Conservation (phyloP, 2,797 vertebrate genomes). For the Discoglossus pictus region DNA sequence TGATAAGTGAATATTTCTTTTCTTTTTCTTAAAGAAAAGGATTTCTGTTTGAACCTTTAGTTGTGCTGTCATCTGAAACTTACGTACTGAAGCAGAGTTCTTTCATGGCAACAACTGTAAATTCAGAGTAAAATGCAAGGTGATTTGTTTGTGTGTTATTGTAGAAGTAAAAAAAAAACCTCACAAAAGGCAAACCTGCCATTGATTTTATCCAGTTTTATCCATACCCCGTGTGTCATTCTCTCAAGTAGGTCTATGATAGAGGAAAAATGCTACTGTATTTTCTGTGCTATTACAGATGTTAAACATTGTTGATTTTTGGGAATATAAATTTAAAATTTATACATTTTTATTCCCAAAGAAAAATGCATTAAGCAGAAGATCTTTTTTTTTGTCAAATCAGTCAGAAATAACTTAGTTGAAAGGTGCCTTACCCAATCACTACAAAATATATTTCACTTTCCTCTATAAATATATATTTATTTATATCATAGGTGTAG, state of each 20-base stretch:
- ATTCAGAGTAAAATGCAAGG: too few relatives aligned
- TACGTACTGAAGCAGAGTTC: neutral
- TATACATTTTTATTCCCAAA: neutral
- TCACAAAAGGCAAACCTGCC: neutral
- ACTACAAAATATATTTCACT: too few relatives aligned
- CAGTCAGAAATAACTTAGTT: slow-evolving; percentile 3
- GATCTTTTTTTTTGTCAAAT: neutral
- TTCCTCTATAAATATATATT: too few relatives aligned
- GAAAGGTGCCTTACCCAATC: too few relatives aligned
- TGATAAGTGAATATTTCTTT: slow-evolving; percentile 45
- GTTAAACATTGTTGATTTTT: neutral
- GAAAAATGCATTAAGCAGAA: neutral
- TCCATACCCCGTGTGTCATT: slow-evolving; percentile 3
- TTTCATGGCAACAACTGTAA: slow-evolving; percentile 3
- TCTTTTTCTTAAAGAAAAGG: slow-evolving; percentile 25
- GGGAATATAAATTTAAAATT: neutral
- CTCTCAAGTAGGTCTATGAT: neutral
- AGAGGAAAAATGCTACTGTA: neutral
- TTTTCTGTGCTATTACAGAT: neutral
- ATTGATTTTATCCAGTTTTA: slow-evolving; percentile 9
- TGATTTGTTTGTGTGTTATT: neutral
- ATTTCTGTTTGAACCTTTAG: too few relatives aligned
- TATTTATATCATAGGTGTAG: too few relatives aligned
- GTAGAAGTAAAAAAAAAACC: too few relatives aligned
- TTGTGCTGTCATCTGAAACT: slow-evolving; percentile 21